Conservation (phyloP, 2,113 vertebrate genomes). For the Chiloscyllium plagiosum region DNA sequence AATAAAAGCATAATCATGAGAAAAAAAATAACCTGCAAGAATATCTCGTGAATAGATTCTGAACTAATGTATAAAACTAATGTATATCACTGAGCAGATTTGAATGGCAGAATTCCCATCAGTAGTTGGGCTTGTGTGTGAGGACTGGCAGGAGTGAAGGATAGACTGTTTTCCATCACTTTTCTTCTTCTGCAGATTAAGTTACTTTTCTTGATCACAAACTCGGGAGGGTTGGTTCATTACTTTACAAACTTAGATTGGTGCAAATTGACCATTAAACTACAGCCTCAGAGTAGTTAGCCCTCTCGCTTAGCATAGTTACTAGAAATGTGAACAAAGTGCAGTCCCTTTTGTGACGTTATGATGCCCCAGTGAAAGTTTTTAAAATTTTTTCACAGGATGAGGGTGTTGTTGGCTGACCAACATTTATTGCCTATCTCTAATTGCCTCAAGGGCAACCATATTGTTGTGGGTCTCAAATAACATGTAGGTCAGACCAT, state of each 20-base stretch:
- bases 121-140: not conserved
- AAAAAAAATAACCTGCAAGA: not conserved
- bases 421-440: too few species aligned
- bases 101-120: not conserved
- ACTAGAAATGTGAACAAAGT: not conserved
- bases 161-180: not conserved
- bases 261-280: not conserved
- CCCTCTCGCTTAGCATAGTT: not conserved
- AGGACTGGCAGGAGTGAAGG: not conserved
- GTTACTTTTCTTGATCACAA: not conserved
- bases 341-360: not conserved
- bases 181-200: not conserved
- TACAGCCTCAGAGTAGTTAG: not conserved
- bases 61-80: not conserved
- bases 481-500: too few species aligned
- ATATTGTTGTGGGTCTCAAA: too few species aligned
- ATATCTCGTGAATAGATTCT: not conserved
- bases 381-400: too few species aligned
- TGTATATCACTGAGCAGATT: conserved; percentile 18
- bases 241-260: not conserved
- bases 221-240: not conserved
- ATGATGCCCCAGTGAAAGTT: not conserved
- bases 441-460: too few species aligned
- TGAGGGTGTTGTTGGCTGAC: too few species aligned
- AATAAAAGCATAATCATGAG: conserved; percentile 13